Percentiles rank a stretch among this genome's conserved stretches.
Evolutionary conservation across 92 coral and sea anemone species (phyloP).

Genomic region (Zoanthus sansibaricus): DNA sequence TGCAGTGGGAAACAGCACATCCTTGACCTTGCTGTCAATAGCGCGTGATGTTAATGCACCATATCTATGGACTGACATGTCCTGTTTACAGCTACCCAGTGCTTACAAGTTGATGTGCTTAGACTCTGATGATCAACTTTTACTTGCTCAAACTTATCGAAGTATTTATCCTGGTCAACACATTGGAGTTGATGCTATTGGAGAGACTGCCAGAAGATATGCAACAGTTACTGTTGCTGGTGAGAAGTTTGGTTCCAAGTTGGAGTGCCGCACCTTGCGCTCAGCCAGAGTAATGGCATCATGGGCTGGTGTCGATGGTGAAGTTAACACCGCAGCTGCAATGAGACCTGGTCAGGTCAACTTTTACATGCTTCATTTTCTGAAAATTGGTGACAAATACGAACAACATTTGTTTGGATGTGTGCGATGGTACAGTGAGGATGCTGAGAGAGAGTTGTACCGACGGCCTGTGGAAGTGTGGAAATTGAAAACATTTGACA

Average conservation of each 20-base stretch:
- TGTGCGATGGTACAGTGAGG: constrained; percentile 55
- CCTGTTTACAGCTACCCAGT: constrained; percentile 18
- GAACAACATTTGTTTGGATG: constrained; percentile 52
- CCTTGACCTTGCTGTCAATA: neutral
- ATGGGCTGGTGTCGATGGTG: constrained; percentile 36
- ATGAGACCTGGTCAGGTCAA: constrained; percentile 44
- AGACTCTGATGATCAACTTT: constrained; percentile 42
- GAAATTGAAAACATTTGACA: constrained; percentile 35
- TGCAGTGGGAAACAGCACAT: neutral
- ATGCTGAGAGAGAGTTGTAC: constrained; percentile 18
- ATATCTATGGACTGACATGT: constrained; percentile 18
- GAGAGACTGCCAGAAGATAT: constrained; percentile 39
- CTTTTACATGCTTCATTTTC: constrained; percentile 41
- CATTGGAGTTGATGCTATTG: constrained; percentile 19
- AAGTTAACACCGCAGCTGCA: constrained; percentile 29
- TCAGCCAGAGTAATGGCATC: no score
- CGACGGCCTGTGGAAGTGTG: constrained; percentile 65
- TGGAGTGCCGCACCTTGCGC: no score
- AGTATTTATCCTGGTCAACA: constrained; percentile 35
- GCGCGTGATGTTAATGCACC: neutral
- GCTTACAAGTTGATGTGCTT: constrained; percentile 43
- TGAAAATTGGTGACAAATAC: constrained; percentile 30
- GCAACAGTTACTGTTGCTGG: constrained; percentile 16
- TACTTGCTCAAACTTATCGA: constrained; percentile 6
- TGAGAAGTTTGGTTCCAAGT: constrained; percentile 45